Evolutionary conservation across 2,113 vertebrate genomes (phyloP).

Genomic region (Actinemys pallida): DNA sequence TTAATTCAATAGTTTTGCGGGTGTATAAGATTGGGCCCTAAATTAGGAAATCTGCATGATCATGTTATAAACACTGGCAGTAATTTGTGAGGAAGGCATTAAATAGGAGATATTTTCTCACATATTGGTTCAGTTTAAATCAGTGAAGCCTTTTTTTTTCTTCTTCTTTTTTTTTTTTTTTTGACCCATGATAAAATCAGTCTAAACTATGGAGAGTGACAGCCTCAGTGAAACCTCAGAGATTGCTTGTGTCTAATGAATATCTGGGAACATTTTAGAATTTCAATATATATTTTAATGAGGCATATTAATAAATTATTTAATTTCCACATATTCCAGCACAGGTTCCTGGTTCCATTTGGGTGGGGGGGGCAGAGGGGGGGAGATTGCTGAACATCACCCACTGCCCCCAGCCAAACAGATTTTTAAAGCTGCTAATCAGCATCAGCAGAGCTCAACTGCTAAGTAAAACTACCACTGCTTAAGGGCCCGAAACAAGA

Average conservation of each 20-base stretch:
- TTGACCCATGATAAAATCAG: background rate
- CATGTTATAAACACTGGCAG: background rate
- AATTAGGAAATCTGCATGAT: background rate
- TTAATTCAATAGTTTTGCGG: background rate
- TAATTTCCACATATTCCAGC: background rate
- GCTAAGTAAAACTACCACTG: background rate
- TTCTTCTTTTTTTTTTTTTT: background rate
- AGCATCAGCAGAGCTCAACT: background rate
- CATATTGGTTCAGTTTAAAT: background rate
- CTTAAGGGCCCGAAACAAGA: background rate
- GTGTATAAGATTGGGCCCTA: background rate
- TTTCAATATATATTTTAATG: background rate
- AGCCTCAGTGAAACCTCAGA: background rate
- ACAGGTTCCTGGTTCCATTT: background rate
- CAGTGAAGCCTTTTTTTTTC: background rate
- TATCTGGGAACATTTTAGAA: background rate
- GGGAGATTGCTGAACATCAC: background rate
- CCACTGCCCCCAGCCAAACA: background rate
- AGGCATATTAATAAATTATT: background rate
- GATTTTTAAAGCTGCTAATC: background rate
- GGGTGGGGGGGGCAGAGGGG: rapidly evolving
- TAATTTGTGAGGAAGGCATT: background rate
- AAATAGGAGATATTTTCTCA: background rate
- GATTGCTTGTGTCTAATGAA: background rate
- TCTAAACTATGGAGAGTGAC: background rate